phyloP scores from a whole-genome alignment of 92 coral and sea anemone genomes.

The Porites evermanni region DNA sequence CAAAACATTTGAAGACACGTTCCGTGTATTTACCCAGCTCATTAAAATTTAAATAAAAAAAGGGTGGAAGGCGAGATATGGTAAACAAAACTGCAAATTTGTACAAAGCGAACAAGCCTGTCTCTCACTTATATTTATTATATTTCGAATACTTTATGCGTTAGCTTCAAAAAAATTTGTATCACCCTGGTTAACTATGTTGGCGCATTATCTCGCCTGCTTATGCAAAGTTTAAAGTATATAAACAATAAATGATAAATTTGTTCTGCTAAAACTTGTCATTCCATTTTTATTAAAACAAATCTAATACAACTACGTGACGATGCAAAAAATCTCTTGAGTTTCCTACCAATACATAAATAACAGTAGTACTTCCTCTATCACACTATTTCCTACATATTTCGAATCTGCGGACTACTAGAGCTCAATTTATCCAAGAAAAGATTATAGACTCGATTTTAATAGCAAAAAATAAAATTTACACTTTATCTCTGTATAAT shows the following conservation, averaged over 20 bases:
- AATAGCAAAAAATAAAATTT: constrained; percentile 99
- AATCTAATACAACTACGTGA: constrained; percentile 64
- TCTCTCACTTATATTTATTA: constrained; percentile 1
- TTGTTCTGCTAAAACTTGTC: constrained; percentile 67
- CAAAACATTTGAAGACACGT: constrained; percentile 51
- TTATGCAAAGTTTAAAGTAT: constrained; percentile 2
- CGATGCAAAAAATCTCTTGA: constrained; percentile 34
- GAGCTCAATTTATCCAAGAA: constrained; percentile 55
- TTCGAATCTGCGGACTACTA: constrained; percentile 55
- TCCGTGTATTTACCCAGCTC: constrained; percentile 79
- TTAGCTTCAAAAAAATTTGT: background rate
- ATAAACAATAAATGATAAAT: constrained; percentile 18
- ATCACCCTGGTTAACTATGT: background rate
- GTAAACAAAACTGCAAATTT: constrained; percentile 31
- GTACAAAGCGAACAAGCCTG: background rate
- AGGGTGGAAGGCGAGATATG: constrained; percentile 55
- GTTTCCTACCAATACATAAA: constrained; percentile 21
- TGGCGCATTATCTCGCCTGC: background rate
- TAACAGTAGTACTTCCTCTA: background rate
- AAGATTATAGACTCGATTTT: constrained; percentile 74
- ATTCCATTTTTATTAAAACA: constrained; percentile 88
- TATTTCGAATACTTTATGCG: background rate
- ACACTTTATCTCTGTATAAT: constrained; percentile 90
- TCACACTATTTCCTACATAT: constrained; percentile 40
- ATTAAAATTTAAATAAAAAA: constrained; percentile 90